Conservation (phyloP, 1,140 invertebrate species). For the Anoplophora glabripennis region DNA sequence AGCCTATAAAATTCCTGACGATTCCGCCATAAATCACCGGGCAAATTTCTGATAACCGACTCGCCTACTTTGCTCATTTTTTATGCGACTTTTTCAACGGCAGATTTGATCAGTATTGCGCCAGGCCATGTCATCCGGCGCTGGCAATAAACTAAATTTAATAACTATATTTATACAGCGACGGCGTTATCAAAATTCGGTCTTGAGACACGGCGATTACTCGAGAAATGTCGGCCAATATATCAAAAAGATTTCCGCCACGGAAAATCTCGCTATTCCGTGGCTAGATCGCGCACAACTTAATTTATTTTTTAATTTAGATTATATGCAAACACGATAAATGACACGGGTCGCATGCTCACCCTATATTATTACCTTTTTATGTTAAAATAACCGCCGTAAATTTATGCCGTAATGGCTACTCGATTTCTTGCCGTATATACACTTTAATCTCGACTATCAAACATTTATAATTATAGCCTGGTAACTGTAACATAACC, state of each 20-base stretch:
- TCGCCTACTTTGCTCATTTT: no score
- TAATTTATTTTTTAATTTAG: conserved; percentile 38
- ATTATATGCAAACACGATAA: conserved; percentile 37
- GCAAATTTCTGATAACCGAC: no score
- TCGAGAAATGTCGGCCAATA: conserved; percentile 14
- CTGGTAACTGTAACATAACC: no score
- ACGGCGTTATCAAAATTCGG: conserved; percentile 3
- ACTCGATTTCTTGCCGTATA: conserved; percentile 8
- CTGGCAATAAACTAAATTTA: neutral
- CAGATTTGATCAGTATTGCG: no score
- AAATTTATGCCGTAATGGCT: conserved; percentile 31
- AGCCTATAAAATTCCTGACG: no score
- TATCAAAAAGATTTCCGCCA: conserved; percentile 10
- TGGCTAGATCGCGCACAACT: conserved; percentile 25
- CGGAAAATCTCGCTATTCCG: conserved; percentile 6
- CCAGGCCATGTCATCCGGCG: no score
- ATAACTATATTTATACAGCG: conserved; percentile 8
- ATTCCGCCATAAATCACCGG: no score
- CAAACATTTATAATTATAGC: no score
- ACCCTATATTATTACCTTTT: conserved; percentile 30
- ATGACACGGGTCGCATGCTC: conserved; percentile 30
- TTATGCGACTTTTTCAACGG: no score
- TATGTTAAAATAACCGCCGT: conserved; percentile 17
- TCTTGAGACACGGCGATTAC: conserved; percentile 3
- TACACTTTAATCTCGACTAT: no score